A percentile compares a stretch with the other conserved stretches of the same genome.
phyloP scores from a whole-genome alignment of 2,888 invertebrate genomes.

The Tetragnatha montana region DNA sequence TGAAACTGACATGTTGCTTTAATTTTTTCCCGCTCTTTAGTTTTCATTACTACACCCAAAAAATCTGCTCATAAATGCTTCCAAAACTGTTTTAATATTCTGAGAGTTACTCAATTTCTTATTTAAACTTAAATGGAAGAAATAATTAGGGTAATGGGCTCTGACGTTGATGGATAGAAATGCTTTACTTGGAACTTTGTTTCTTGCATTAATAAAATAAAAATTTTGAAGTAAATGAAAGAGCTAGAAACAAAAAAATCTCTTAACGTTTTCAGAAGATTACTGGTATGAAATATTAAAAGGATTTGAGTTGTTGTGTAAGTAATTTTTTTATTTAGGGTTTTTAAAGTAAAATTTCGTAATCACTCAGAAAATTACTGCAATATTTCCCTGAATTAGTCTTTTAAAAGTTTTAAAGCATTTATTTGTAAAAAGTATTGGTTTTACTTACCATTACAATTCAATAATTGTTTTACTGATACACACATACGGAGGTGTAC shows the following conservation, averaged over 20 bases:
- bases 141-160: neutral
- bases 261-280: neutral
- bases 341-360: neutral
- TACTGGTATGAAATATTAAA: neutral
- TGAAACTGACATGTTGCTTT: too few species aligned
- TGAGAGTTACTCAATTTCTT: neutral
- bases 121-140: neutral
- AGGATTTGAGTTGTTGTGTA: neutral
- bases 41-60: neutral
- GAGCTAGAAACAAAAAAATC: neutral
- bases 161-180: neutral
- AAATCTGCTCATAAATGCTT: neutral
- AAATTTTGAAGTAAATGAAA: neutral
- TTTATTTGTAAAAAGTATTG: too few species aligned
- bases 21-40: neutral
- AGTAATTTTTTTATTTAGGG: neutral
- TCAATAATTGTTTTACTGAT: too few species aligned
- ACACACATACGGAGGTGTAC: too few species aligned
- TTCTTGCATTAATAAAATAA: neutral
- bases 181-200: neutral
- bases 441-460: too few species aligned
- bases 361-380: neutral
- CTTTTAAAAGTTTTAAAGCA: too few species aligned
- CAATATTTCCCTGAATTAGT: too few species aligned
- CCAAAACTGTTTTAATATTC: neutral